These are phyloP conservation scores for Artibeus jamaicensis DNA, from an alignment of 2,797 vertebrate species.

Conservation along the genomic window DNA sequence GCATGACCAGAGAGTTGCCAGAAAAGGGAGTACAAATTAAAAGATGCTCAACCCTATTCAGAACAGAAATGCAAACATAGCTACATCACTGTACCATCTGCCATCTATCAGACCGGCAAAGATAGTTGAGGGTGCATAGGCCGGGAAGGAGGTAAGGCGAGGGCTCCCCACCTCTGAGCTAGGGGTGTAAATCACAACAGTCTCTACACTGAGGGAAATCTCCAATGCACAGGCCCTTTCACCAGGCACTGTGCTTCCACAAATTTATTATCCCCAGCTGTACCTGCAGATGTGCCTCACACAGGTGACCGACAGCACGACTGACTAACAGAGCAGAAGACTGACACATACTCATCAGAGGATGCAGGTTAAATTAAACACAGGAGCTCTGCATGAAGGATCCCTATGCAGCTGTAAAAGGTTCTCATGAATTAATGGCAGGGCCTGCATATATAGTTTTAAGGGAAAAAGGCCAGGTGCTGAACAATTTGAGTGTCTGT, in stretches of 20 bases:
- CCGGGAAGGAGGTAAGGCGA: neutral
- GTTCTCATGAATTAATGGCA: neutral
- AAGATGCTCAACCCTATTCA: neutral
- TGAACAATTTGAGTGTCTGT: neutral
- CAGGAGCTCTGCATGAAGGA: neutral
- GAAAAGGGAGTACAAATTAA: neutral
- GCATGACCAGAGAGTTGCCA: neutral
- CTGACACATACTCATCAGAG: neutral
- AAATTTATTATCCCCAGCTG: neutral
- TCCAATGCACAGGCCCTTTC: neutral
- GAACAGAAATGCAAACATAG: neutral
- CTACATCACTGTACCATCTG: neutral
- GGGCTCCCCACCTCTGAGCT: neutral
- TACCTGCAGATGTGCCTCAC: neutral
- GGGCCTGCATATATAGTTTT: neutral
- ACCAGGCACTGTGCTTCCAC: neutral
- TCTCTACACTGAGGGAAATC: neutral
- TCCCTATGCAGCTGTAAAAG: neutral
- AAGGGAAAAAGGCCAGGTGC: neutral
- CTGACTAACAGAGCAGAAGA: neutral
- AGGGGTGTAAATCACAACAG: neutral
- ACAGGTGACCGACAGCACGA: neutral
- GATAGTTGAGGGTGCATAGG: neutral
- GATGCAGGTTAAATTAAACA: neutral
- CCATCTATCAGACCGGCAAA: neutral